These are phyloP conservation scores for Rhimphoctona megacephalus DNA, from an alignment of 2,888 invertebrate genomes.

Conservation along the genomic window DNA sequence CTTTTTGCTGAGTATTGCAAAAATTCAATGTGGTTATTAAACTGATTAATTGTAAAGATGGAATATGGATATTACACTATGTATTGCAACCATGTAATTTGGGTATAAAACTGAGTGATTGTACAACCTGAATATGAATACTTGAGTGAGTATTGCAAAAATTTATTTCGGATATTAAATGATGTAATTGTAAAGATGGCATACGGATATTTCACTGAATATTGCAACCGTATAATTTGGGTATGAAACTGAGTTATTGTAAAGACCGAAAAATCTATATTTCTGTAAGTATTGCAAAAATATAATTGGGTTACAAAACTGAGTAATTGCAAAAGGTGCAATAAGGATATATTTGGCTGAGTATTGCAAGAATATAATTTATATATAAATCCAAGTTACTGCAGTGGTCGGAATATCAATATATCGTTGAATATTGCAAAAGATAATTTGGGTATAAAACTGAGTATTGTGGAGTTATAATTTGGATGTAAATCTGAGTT, in stretches of 20 bases:
- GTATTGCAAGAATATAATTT: no score
- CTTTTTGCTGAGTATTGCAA: slow-evolving; percentile 33
- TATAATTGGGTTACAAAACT: neutral
- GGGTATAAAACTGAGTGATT: neutral
- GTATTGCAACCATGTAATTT: no score
- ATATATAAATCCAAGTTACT: no score
- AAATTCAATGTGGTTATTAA: neutral
- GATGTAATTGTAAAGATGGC: no score
- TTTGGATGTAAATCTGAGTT: slow-evolving; percentile 11
- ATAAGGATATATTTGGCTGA: neutral
- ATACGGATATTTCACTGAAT: no score
- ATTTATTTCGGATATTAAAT: no score
- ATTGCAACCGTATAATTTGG: no score
- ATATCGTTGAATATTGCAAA: no score
- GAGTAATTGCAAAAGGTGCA: neutral
- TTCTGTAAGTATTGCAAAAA: slow-evolving; percentile 29
- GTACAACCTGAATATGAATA: neutral
- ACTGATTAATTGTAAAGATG: neutral
- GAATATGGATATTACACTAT: slow-evolving; percentile 11
- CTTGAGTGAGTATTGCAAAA: slow-evolving; percentile 7
- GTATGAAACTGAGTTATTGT: neutral
- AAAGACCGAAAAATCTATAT: neutral
- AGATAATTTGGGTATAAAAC: slow-evolving; percentile 5
- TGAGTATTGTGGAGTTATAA: slow-evolving; percentile 3
- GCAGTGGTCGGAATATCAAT: no score